Base-by-base conservation (phyloP, 2,888 invertebrate species). In the Lymantria dispar region DNA sequence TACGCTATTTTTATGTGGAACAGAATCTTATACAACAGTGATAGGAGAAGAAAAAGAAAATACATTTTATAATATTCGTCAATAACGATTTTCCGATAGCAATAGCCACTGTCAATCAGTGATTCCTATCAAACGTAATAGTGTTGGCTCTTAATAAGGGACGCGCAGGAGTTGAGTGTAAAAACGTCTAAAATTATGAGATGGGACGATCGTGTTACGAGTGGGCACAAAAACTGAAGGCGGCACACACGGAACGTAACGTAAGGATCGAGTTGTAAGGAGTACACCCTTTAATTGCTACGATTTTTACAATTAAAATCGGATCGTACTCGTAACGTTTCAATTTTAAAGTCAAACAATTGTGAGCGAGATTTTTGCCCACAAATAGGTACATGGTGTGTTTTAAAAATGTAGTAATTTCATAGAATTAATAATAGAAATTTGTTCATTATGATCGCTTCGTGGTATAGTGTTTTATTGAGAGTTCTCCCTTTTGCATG, bases 201-300 rank as follows among this genome's bases (percentile, higher is more conserved):
- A 85, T 80, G 84, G 82, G 61, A 74, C 78, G 88, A 86, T 86
- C 87, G 88, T 84, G 88, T 87, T 87, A 85, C 87, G 85, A 69
- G 72, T 49, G 47, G 36, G 42, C 39, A 60, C 83, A 88, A 89
- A 88, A 89, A 88, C 68, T 62, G 50, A 50, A 61, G 42, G 51
- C 59, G 56, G 68, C 72, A 47, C 73, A 66, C 72, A 72, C 72
- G 74, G 71, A 64, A 61, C 76, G 80, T 83, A 80, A 64, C 68
- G 62, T 54, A 64, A 60, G 67, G 70, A 70, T 67, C 72, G 59
- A 57, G 64, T 67, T 67, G 72, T 64, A 68, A 50, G 60, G 54
- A 60, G 44, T 41, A 44, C 31, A n/a, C 30, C n/a, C 12, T 68
- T 77, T 76, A 75, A 9, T 46, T 0, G 9, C 0, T 1, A 64